Evolutionary conservation across 2,113 vertebrate genomes (phyloP).

Genomic region (Scortum barcoo): DNA sequence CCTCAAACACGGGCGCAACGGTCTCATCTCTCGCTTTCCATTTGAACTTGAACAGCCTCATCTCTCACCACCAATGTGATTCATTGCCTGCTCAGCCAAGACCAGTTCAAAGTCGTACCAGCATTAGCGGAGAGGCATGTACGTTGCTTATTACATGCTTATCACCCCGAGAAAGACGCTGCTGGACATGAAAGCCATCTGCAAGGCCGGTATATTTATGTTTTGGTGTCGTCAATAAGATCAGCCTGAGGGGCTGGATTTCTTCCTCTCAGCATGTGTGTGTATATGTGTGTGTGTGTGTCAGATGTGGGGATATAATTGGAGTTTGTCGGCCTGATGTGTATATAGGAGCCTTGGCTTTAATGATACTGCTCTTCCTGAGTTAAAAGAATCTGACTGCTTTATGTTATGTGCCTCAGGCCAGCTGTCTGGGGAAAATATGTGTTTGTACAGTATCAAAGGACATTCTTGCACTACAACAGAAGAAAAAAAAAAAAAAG

Average conservation of each 20-base stretch:
- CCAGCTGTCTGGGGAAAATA: neutral
- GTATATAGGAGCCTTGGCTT: conserved; percentile 13
- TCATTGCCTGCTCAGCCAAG: conserved; percentile 19
- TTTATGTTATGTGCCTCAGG: neutral
- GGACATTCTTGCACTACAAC: neutral
- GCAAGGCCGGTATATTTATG: neutral
- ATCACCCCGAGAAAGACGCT: conserved; percentile 16
- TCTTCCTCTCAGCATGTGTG: conserved; percentile 5
- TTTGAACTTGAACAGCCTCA: conserved; percentile 2
- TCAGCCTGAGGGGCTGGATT: neutral
- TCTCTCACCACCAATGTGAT: conserved; percentile 13
- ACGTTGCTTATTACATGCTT: conserved; percentile 5
- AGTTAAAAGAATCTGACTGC: neutral
- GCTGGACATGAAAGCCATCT: conserved; percentile 34
- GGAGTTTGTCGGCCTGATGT: neutral
- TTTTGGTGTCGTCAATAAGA: neutral
- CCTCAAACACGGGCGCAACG: conserved; percentile 7
- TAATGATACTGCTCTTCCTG: conserved; percentile 27
- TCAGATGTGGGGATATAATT: neutral
- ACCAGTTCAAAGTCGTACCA: conserved; percentile 38
- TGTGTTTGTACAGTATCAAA: neutral
- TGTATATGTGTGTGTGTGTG: neutral
- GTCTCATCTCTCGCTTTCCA: conserved; percentile 14
- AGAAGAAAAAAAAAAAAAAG: neutral
- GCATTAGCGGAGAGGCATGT: neutral